Conservation (phyloP, 2,797 vertebrate genomes). For the Pempheris klunzingeri region DNA sequence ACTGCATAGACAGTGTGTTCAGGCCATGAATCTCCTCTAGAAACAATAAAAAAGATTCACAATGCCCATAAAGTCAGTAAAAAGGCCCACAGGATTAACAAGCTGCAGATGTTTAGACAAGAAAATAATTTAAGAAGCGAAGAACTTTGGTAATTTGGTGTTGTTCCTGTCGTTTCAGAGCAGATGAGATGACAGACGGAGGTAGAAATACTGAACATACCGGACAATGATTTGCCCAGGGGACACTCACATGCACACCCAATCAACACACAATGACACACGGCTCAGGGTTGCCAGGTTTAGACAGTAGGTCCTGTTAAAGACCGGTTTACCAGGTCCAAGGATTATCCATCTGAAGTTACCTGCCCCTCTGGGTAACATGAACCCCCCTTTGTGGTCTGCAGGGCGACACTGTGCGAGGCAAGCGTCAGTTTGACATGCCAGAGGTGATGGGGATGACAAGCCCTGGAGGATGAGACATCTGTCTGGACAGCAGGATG, state of each 20-base stretch:
- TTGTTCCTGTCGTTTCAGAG: neutral
- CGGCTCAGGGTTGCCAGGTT: conserved; percentile 76
- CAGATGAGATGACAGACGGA: conserved; percentile 55
- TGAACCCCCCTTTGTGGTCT: conserved; percentile 79
- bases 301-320: conserved; percentile 74
- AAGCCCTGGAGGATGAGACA: conserved; percentile 55
- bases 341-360: conserved; percentile 88
- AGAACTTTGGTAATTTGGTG: neutral
- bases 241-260: conserved; percentile 75
- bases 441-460: conserved; percentile 75
- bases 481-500: conserved; percentile 36
- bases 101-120: conserved; percentile 42
- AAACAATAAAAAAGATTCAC: conserved; percentile 48
- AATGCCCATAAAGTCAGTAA: conserved; percentile 36
- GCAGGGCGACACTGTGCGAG: conserved; percentile 73
- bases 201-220: conserved; percentile 58
- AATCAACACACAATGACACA: conserved; percentile 78
- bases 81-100: conserved; percentile 50
- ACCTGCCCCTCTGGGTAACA: conserved; percentile 83
- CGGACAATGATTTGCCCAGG: conserved; percentile 69
- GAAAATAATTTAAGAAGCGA: conserved; percentile 21
- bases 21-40: conserved; percentile 37
- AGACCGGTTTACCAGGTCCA: conserved; percentile 87
- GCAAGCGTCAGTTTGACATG: conserved; percentile 76
- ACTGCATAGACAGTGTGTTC: conserved; percentile 26